phyloP scores from a whole-genome alignment of 2,888 invertebrate species.

The Minunthozetes semirufus region DNA sequence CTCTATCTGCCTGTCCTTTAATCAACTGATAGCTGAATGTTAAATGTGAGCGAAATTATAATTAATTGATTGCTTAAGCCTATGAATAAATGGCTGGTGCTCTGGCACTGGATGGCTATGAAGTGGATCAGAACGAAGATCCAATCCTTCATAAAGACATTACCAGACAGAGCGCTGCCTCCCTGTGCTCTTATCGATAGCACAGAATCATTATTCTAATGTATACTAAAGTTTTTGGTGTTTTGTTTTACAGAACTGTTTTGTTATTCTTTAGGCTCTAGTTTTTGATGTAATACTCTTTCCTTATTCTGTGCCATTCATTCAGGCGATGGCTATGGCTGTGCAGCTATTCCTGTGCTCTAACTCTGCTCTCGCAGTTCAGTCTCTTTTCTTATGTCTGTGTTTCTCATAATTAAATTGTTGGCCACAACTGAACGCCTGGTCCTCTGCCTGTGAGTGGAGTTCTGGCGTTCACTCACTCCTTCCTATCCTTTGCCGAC shows the following conservation, averaged over 20 bases:
- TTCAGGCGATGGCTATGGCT: no score
- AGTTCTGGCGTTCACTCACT: not conserved
- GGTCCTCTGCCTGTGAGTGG: not conserved
- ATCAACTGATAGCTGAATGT: not conserved
- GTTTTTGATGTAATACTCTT: no score
- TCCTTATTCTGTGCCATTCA: no score
- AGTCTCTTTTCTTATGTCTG: not conserved
- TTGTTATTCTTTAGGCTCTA: not conserved
- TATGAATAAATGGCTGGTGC: not conserved
- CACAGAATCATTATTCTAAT: not conserved
- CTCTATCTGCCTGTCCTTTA: no score
- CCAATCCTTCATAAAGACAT: no score
- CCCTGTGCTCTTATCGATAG: not conserved
- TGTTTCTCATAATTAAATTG: constrained; percentile 11
- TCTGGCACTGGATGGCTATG: no score
- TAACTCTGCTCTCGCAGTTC: not conserved
- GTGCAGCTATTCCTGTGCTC: no score
- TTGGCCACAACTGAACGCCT: not conserved
- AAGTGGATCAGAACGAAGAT: no score
- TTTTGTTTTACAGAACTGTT: not conserved
- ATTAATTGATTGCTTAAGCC: not conserved
- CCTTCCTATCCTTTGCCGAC: not conserved
- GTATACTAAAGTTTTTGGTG: not conserved
- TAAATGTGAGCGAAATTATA: not conserved
- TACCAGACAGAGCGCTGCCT: not conserved